phyloP scores from a whole-genome alignment of 2,113 vertebrate species.

The Centropristis striata region DNA sequence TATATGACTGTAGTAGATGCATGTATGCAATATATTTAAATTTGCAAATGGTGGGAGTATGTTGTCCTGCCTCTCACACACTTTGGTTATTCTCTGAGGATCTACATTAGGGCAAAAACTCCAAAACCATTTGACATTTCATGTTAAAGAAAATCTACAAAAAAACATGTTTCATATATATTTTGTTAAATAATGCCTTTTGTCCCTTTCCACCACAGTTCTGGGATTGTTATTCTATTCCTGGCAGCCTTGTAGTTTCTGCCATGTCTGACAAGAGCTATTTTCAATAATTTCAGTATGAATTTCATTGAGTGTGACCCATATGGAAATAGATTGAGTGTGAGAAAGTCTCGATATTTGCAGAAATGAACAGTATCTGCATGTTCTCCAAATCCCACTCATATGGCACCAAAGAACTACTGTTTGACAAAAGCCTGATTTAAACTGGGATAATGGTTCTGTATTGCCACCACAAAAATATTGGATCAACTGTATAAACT shows the following conservation, averaged over 20 bases:
- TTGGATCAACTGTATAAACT: background rate
- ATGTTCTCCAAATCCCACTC: background rate
- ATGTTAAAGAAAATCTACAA: constrained; percentile 1
- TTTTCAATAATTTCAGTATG: constrained; percentile 7
- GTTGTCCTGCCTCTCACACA: constrained; percentile 15
- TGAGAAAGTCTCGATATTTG: background rate
- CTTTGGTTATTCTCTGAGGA: constrained; percentile 11
- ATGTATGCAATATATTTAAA: constrained; percentile 42
- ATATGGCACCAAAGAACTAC: background rate
- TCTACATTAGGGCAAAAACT: background rate
- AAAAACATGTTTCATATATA: constrained; percentile 3
- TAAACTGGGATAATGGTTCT: background rate
- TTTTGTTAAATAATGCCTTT: background rate
- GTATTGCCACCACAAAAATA: background rate
- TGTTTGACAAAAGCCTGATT: constrained; percentile 9
- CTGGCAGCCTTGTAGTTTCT: constrained; percentile 2
- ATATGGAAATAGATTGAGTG: background rate
- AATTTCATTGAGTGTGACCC: background rate
- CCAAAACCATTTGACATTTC: constrained; percentile 29
- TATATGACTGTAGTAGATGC: constrained; percentile 33
- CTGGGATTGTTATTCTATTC: constrained; percentile 15
- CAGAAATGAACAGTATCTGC: background rate
- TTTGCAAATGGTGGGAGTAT: constrained; percentile 21
- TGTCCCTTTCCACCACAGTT: background rate
- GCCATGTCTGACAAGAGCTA: background rate